Base-by-base conservation (phyloP, 35 echinoderm and acorn worm species). In the Holothuria glaberrima region DNA sequence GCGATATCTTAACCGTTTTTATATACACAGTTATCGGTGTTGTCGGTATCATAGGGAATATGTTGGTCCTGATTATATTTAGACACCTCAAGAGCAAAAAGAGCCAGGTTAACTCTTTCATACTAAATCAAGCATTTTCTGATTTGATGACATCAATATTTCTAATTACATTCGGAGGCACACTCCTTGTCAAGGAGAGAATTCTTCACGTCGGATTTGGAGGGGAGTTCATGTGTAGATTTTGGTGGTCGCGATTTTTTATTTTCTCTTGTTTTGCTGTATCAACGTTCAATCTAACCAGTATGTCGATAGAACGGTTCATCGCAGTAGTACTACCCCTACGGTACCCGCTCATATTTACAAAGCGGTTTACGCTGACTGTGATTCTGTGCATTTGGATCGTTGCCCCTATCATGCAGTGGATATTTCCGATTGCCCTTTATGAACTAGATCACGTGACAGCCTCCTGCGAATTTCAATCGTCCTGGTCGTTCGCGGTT, bases 271-370 rank as follows among this genome's bases (percentile, higher is more conserved):
- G n/a, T 28, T 96, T 96, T 48, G 91, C 91, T 0, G 75, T 93
- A 22, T 96, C 94, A 9, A 93, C 91, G 3, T 93, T 87, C 88
- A 96, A 96, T 36, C 59, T 96, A 21, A 91, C 91, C 59, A 26
- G 68, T 24, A 96, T 96, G 88, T 93, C 94, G 0, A 48, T 96
- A 1, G 94, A 96, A 26, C 66, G 94, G 48, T 96, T 93, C 74
- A n/a, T n/a, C n/a, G n/a, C n/a, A n/a, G n/a, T n/a, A n/a, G n/a
- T n/a, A n/a, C n/a, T n/a, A n/a, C n/a, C n/a, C n/a, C n/a, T n/a
- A n/a, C n/a, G n/a, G n/a, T n/a, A n/a, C n/a, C n/a, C n/a, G n/a
- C n/a, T n/a, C n/a, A n/a, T n/a, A n/a, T n/a, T n/a, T n/a, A n/a
- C n/a, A n/a, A n/a, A n/a, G n/a, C n/a, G n/a, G n/a, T 72, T 93